Evolutionary conservation across 1,140 invertebrate genomes (phyloP), one percentile per base, ranked within the genome.

Genomic region (Brachionus calyciflorus): DNA sequence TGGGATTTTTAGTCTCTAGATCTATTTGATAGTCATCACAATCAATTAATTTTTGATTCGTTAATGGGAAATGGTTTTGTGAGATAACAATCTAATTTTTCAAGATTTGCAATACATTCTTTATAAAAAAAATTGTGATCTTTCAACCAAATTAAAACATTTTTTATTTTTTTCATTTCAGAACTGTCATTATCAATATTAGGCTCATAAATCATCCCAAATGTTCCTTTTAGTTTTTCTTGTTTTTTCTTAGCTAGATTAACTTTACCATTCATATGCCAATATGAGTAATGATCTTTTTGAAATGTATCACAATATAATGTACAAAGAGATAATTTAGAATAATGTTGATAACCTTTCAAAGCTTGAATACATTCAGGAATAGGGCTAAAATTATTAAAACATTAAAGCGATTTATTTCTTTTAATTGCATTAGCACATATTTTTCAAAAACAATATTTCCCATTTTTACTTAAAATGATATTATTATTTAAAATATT

Each of bases 181-280:
- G n/a, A 26, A 57, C 28, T 57, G 26, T 57, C 51, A 21, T 53
- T 53, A 21, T 17, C 12, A 21, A 21, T n/a, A 26, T 19, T 24
- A 4, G 51, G 51, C 12, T 53, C 51, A 53, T 21, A 53, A 53
- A 53, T 53, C 51, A 53, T 53, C 10, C 51, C 51, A 24, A 53
- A 53, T 21, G 51, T 53, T 21, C 51, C 51, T 53, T 53, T 53
- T 53, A 53, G 10, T 24, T 53, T 53, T 53, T 53, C 51, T 19
- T 53, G n/a, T 53, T 53, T 21, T 53, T 53, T 53, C 21, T 19
- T n/a, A n/a, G n/a, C 3, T 53, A 53, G 24, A 24, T 53, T 21
- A 3, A 21, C 51, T 53, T 21, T 53, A 9, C 51, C 19, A 53
- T 53, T 53, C 21, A 53, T 53, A 53, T 53, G 51, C 10, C 51